Evolutionary conservation across 2,888 invertebrate species (phyloP).

Genomic region (Acanthococcus lagerstroemiae): DNA sequence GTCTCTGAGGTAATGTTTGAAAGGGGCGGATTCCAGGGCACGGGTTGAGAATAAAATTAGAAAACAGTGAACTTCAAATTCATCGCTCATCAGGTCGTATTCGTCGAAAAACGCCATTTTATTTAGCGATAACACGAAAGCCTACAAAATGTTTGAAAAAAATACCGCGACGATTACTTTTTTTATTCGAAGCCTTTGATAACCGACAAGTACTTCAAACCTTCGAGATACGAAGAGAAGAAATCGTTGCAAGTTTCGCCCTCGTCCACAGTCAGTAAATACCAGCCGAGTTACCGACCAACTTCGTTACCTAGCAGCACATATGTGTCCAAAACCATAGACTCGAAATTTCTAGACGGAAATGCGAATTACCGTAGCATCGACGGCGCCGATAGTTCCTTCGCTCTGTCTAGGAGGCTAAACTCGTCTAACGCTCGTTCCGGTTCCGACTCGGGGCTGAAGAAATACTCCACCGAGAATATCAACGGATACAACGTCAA

Average conservation of each 20-base stretch:
- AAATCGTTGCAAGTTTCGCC: slow-evolving; percentile 22
- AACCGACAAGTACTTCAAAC: slow-evolving; percentile 6
- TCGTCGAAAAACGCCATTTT: slow-evolving; percentile 10
- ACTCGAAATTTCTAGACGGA: slow-evolving; percentile 9
- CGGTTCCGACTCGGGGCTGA: not conserved
- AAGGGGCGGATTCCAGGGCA: too few species aligned
- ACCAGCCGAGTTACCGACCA: slow-evolving; percentile 9
- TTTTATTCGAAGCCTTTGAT: slow-evolving; percentile 1
- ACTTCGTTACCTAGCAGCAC: slow-evolving; percentile 7
- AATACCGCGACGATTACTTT: not conserved
- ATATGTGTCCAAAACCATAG: slow-evolving; percentile 9
- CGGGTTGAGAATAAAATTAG: too few species aligned
- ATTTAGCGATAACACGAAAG: not conserved
- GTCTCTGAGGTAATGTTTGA: too few species aligned
- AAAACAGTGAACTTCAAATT: too few species aligned
- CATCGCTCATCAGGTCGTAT: slow-evolving; percentile 12
- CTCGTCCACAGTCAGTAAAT: not conserved
- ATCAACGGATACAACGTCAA: slow-evolving; percentile 3
- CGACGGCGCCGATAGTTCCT: slow-evolving; percentile 9
- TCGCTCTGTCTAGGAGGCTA: not conserved
- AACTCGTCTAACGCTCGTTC: too few species aligned
- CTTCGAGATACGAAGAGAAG: slow-evolving; percentile 1
- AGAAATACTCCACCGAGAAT: slow-evolving; percentile 1
- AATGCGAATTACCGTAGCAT: slow-evolving; percentile 16
- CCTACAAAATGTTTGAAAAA: not conserved